phyloP scores from a whole-genome alignment of 2,113 vertebrate species.

The Bungarus multicinctus region DNA sequence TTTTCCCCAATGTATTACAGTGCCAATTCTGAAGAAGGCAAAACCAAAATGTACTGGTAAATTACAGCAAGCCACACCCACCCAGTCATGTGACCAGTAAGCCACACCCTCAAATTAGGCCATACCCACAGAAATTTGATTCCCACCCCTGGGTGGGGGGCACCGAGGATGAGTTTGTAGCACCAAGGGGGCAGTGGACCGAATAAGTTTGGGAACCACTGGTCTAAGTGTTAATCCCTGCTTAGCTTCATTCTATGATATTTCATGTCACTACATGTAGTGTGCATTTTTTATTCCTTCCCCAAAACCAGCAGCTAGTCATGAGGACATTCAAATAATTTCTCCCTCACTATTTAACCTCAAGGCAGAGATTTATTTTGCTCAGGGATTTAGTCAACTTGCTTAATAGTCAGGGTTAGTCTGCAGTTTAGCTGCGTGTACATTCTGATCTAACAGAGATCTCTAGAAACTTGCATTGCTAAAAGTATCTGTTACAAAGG shows the following conservation, averaged over 20 bases:
- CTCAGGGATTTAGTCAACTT: neutral
- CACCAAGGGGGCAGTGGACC: too few species aligned
- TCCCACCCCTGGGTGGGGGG: too few species aligned
- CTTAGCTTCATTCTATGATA: neutral
- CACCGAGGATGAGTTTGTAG: too few species aligned
- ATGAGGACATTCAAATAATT: neutral
- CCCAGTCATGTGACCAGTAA: too few species aligned
- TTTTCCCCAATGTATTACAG: too few species aligned
- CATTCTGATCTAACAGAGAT: neutral
- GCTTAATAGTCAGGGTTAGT: neutral
- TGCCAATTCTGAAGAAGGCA: too few species aligned
- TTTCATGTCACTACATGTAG: neutral
- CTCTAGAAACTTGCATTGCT: neutral
- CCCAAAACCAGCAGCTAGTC: neutral
- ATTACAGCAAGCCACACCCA: too few species aligned
- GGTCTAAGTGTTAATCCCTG: neutral
- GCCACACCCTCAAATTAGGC: too few species aligned
- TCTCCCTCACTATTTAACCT: neutral
- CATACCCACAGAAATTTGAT: too few species aligned
- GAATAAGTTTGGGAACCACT: too few species aligned
- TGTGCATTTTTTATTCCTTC: neutral
- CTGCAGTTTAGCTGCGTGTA: neutral
- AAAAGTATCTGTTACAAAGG: neutral
- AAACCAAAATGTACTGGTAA: too few species aligned
- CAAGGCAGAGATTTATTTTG: neutral